phyloP scores from a whole-genome alignment of 2,888 invertebrate species.

The Melanchra persicariae region DNA sequence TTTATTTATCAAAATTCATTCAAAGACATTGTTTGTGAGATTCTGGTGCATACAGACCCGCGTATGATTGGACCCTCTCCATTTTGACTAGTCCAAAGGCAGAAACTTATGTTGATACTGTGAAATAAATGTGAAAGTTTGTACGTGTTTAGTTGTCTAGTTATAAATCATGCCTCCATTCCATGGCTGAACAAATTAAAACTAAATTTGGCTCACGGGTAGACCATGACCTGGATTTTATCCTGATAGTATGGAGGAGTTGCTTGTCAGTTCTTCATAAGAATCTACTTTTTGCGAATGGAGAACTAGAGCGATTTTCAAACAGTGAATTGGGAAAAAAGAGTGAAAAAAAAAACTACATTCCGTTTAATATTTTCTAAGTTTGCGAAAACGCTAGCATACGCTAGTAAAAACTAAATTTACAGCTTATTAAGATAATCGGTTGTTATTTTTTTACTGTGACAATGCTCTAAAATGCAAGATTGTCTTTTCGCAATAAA shows the following conservation, averaged over 20 bases:
- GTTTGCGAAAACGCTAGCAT: not conserved
- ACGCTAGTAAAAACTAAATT: conserved; percentile 1
- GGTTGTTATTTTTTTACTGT: no score
- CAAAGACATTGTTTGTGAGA: conserved; percentile 63
- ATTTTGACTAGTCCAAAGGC: conserved; percentile 59
- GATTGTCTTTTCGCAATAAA: no score
- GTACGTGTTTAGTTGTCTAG: not conserved
- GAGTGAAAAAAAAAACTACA: no score
- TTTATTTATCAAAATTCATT: conserved; percentile 37
- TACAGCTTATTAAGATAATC: no score
- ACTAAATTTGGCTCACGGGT: not conserved
- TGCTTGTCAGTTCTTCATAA: no score
- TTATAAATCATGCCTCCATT: not conserved
- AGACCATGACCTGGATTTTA: not conserved
- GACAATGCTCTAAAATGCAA: no score
- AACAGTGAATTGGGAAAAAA: no score
- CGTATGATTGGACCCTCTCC: conserved; percentile 55
- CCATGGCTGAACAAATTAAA: not conserved
- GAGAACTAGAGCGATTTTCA: no score
- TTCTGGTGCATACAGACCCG: conserved; percentile 72
- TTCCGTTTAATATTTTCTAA: no score
- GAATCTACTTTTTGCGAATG: no score
- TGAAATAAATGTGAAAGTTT: not conserved
- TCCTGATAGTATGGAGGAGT: no score
- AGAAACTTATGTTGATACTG: conserved; percentile 51